Percentiles rank a stretch among this genome's conserved stretches.
phyloP scores from a whole-genome alignment of 1,140 invertebrate genomes.

The Vanessa atalanta region DNA sequence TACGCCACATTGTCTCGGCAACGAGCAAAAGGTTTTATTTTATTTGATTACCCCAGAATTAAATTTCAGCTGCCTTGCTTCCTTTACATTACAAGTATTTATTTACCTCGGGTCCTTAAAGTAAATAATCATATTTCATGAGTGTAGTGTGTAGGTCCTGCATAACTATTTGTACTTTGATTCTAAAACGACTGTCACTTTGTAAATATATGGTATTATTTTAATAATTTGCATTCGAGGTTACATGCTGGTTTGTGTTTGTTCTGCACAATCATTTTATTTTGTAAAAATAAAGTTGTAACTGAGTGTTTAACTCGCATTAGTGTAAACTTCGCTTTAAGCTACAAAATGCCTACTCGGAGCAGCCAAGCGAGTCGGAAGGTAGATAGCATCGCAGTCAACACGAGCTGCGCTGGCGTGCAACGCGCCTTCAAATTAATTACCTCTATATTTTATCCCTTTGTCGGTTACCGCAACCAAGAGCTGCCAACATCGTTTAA shows the following conservation, averaged over 20 bases:
- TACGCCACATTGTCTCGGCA: constrained; percentile 53
- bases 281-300: not conserved
- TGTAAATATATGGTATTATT: no score
- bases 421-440: constrained; percentile 69
- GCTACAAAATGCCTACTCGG: constrained; percentile 13
- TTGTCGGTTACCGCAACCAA: constrained; percentile 59
- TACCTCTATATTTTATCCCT: constrained; percentile 70
- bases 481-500: constrained; percentile 49
- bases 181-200: no score
- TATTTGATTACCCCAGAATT: constrained; percentile 36
- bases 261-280: no score
- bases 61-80: not conserved
- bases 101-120: not conserved
- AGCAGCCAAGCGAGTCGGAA: constrained; percentile 27
- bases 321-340: constrained; percentile 21
- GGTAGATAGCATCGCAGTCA: constrained; percentile 50
- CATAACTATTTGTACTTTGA: no score
- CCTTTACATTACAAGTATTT: constrained; percentile 5
- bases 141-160: no score
- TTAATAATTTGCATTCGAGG: no score
- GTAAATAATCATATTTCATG: no score
- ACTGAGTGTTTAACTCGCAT: not conserved
- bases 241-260: no score
- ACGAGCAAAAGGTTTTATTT: constrained; percentile 41
- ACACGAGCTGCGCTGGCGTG: constrained; percentile 40